Percentiles rank a stretch among this genome's conserved stretches.
phyloP scores from a whole-genome alignment of 2,888 invertebrate species.

The Ormyrus pomaceus region DNA sequence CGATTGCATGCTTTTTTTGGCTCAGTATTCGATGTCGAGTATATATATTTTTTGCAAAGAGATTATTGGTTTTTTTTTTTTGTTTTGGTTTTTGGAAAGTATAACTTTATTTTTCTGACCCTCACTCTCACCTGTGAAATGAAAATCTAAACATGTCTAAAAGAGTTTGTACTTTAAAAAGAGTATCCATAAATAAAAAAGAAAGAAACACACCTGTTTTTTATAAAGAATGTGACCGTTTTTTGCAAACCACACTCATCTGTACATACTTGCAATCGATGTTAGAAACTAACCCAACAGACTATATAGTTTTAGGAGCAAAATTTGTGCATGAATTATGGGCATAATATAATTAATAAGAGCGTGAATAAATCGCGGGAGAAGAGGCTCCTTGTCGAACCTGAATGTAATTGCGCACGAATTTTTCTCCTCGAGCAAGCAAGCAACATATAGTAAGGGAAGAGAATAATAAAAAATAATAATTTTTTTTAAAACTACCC shows the following conservation, averaged over 20 bases:
- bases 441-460: not conserved
- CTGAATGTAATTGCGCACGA: not conserved
- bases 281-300: not conserved
- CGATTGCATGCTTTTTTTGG: constrained; percentile 27
- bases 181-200: not conserved
- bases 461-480: constrained; percentile 50
- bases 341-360: too few relatives aligned
- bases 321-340: constrained; percentile 1
- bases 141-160: too few relatives aligned
- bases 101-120: not conserved
- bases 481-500: constrained; percentile 74
- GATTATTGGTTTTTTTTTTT: constrained; percentile 11
- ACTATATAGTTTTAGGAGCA: not conserved
- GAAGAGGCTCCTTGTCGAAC: too few relatives aligned
- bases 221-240: too few relatives aligned
- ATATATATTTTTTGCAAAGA: not conserved
- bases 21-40: constrained; percentile 11
- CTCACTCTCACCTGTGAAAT: too few relatives aligned
- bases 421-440: constrained; percentile 38
- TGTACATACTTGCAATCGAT: constrained; percentile 41
- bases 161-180: not conserved
- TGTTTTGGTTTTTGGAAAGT: not conserved
- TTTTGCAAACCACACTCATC: not conserved
- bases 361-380: too few relatives aligned
- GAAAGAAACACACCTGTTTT: too few relatives aligned